Base-by-base conservation (phyloP, 2,113 vertebrate genomes). In the Anguilla japonica region DNA sequence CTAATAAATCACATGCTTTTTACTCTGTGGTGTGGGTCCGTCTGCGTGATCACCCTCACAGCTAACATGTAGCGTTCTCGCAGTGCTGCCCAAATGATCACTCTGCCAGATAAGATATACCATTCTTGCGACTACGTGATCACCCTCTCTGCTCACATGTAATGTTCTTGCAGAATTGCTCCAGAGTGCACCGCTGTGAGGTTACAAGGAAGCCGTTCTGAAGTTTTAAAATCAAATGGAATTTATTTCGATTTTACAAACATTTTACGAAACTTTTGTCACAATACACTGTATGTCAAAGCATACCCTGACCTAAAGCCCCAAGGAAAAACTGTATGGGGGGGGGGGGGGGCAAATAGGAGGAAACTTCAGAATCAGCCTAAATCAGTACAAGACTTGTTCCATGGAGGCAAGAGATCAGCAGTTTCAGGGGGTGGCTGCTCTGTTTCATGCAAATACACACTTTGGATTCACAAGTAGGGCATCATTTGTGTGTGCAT, bases 1-100 rank as follows among this genome's bases (percentile, higher is more conserved):
- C 79, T 7, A 80, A 80, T 80, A 80, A 80, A 80, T 80, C 79
- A 80, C 34, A 16, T 20, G 79, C 75, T 41, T 41, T 80, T 80
- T 15, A 26, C 57, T 60, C 57, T n/a, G 20, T n/a, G 2, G 63
- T 18, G 20, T 22, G n/a, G 20, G 26, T 26, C n/a, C 26, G 29
- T 34, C 71, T 11, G 71, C n/a, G 63, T 13, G 26, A 75, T 75
- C 79, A 79, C 13, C 78, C 20, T 40, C 78, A 9, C 9, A 79
- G 39, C 79, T 41, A 80, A 20, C 34, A 40, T 29, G 41, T 9
- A 80, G 41, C 79, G 41, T 80, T 80, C 79, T 41, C 8, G 14
- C 39, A 80, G 16, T 18, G 20, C 41, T 80, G 34, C 79, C 60
- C 8, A 26, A 26, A 26, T 67, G 60, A 26, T 67, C 60, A 26